These are phyloP conservation scores for Enhydra lutris DNA, from an alignment of 2,113 vertebrate species.

Conservation along the genomic window DNA sequence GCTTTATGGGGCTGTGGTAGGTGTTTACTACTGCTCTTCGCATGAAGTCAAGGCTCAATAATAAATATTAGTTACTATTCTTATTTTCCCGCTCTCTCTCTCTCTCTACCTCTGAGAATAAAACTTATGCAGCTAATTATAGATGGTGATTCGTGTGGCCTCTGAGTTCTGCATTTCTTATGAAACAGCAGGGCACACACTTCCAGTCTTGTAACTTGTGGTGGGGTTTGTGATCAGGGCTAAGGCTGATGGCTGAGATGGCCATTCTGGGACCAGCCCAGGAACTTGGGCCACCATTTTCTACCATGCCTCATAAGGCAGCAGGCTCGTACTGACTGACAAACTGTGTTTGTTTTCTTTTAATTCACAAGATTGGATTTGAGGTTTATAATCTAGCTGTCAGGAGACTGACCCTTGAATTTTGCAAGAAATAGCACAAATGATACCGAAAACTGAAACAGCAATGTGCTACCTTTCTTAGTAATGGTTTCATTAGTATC, in stretches of 20 bases:
- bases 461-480: slow-evolving; percentile 63
- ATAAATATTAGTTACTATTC: slow-evolving; percentile 14
- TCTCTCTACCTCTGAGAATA: background rate
- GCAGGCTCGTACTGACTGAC: background rate
- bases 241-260: background rate
- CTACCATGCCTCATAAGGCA: background rate
- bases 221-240: background rate
- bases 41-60: background rate
- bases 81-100: slow-evolving; percentile 18
- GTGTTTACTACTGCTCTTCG: background rate
- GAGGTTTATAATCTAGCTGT: slow-evolving; percentile 31
- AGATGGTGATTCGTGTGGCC: background rate
- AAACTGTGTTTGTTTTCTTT: slow-evolving; percentile 40
- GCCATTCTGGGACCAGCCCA: background rate
- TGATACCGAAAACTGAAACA: slow-evolving; percentile 75
- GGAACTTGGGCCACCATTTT: background rate
- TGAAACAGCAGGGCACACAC: background rate
- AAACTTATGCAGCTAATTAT: background rate
- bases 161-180: slow-evolving; percentile 21
- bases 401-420: slow-evolving; percentile 36
- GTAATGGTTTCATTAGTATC: slow-evolving; percentile 67
- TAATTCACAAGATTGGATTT: slow-evolving; percentile 31
- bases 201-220: background rate
- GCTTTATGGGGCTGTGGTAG: background rate
- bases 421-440: slow-evolving; percentile 66